These are phyloP conservation scores for Autographa pulchrina DNA, from an alignment of 2,888 invertebrate genomes.

Conservation along the genomic window DNA sequence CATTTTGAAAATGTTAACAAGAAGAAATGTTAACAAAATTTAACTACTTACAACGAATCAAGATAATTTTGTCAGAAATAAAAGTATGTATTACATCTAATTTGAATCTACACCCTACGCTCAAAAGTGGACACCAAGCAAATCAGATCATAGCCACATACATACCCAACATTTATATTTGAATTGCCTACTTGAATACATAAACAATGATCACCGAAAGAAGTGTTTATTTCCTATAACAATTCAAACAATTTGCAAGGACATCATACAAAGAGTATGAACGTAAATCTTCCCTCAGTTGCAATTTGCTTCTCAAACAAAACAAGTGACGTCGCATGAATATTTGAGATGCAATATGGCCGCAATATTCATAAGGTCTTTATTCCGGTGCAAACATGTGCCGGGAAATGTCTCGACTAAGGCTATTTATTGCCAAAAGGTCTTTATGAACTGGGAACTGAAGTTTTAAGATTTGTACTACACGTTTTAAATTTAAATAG, in stretches of 20 bases:
- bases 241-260: not conserved
- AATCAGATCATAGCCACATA: too few relatives aligned
- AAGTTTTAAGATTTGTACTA: not conserved
- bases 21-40: too few relatives aligned
- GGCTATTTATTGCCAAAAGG: not conserved
- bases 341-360: constrained; percentile 35
- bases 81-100: too few relatives aligned
- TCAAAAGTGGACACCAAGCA: too few relatives aligned
- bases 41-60: too few relatives aligned
- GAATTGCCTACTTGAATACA: too few relatives aligned
- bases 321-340: constrained; percentile 25
- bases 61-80: too few relatives aligned
- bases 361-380: constrained; percentile 30
- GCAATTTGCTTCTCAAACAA: constrained; percentile 15
- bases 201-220: too few relatives aligned
- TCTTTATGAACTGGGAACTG: not conserved
- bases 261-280: not conserved
- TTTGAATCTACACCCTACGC: too few relatives aligned
- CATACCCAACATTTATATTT: too few relatives aligned
- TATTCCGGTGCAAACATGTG: constrained; percentile 12
- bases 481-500: too few relatives aligned
- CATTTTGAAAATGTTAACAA: not conserved
- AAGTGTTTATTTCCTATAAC: too few relatives aligned
- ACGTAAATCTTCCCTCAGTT: not conserved
- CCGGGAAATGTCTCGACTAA: not conserved